Evolutionary conservation across 2,797 vertebrate species (phyloP).

Genomic region (Champsocephalus gunnari): DNA sequence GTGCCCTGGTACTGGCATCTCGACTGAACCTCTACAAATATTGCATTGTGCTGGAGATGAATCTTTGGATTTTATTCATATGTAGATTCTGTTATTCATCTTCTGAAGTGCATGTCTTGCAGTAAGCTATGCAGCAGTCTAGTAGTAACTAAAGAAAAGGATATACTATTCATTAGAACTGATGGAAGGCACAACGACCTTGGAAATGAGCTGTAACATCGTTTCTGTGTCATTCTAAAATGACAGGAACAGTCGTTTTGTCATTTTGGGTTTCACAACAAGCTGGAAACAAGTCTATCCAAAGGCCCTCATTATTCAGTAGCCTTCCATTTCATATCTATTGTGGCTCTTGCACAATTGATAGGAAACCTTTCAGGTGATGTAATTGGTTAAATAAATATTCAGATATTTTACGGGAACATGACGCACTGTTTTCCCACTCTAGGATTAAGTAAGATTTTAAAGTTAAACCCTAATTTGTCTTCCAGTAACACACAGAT

Average conservation of each 20-base stretch:
- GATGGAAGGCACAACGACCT: not conserved
- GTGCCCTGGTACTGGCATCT: not conserved
- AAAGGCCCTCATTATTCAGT: slow-evolving; percentile 14
- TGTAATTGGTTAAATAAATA: slow-evolving; percentile 23
- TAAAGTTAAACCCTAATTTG: slow-evolving; percentile 36
- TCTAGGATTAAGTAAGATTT: slow-evolving; percentile 49
- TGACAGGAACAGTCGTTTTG: not conserved
- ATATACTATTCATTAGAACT: not conserved
- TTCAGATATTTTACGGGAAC: slow-evolving; percentile 35
- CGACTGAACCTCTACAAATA: not conserved
- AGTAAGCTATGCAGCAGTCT: not conserved
- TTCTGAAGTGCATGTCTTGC: not conserved
- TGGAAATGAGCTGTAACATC: not conserved
- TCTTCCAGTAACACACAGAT: slow-evolving; percentile 38
- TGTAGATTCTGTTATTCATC: not conserved
- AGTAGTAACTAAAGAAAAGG: no score
- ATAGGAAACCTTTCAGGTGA: slow-evolving; percentile 10
- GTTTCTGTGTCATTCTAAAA: not conserved
- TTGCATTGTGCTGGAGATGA: not conserved
- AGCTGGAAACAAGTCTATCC: slow-evolving; percentile 17
- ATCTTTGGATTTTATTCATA: not conserved
- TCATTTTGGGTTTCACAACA: slow-evolving; percentile 11
- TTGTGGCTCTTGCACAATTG: slow-evolving; percentile 14
- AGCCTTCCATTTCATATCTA: slow-evolving; percentile 22
- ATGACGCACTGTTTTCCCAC: slow-evolving; percentile 41